Conservation (phyloP, 2,113 vertebrate species). For the Gavialis gangeticus region DNA sequence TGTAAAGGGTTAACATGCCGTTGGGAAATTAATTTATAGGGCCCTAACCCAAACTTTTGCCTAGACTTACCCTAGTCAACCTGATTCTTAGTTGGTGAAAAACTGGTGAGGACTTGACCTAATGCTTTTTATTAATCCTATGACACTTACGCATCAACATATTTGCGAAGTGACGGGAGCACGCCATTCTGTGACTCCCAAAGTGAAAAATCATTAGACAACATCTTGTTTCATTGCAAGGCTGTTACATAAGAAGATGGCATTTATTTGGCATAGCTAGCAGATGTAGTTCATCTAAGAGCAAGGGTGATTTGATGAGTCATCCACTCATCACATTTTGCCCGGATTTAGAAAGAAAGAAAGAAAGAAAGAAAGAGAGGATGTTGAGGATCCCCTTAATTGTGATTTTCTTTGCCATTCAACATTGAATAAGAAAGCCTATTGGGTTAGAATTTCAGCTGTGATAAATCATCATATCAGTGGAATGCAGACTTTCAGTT, state of each 20-base stretch:
- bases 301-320: neutral
- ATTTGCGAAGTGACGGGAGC: neutral
- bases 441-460: neutral
- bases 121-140: rapidly evolving
- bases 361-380: neutral
- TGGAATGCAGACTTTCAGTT: too few species aligned
- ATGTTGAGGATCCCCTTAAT: neutral
- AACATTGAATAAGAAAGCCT: neutral
- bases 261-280: neutral
- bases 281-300: neutral
- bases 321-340: rapidly evolving
- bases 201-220: neutral
- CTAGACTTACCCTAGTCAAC: neutral
- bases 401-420: neutral
- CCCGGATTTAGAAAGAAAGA: neutral
- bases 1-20: too few species aligned
- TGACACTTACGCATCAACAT: neutral
- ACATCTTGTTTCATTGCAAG: neutral
- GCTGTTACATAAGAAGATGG: neutral
- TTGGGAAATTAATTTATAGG: too few species aligned
- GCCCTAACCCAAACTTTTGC: too few species aligned
- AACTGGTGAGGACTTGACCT: neutral
- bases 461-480: too few species aligned
- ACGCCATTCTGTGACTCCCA: neutral
- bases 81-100: neutral